Base-by-base conservation (phyloP, 2,797 vertebrate genomes). In the Artibeus jamaicensis region DNA sequence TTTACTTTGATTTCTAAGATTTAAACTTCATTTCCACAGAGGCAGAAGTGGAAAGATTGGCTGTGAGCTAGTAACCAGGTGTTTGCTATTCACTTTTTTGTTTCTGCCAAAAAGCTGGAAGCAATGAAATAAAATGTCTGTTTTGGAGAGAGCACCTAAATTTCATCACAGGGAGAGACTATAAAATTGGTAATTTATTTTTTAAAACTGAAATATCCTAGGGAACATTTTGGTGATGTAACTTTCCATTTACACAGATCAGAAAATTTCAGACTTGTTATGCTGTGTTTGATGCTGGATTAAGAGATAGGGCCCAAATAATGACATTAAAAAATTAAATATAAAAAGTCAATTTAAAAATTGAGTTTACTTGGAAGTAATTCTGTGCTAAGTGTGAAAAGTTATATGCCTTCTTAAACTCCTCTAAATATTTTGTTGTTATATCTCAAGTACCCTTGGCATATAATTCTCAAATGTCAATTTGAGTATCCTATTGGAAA, bases 51-150 rank as follows among this genome's bases (percentile, higher is more conserved):
- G 22, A 16, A 92, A 86, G 57, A 2, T 89, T 96, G 96, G 57
- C 91, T 97, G 59, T 14, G 91, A 96, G 92, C 89, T 96, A 62
- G 48, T 37, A 97, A 95, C 88, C 96, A 97, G 94, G 91, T 97
- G 91, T 96, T 95, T 89, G 74, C 79, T 95, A 96, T 94, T 96
- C 93, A 96, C 70, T 85, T 93, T 95, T 95, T 92, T 87, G 81
- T 92, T 97, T 95, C 90, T 95, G 93, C 83, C 93, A 95, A 95
- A 96, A 92, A 89, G 55, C 62, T 96, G 22, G n/a, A 87, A 96
- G 88, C 74, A 94, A 76, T 67, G 42, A 91, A 94, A 77, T 87
- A 55, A 97, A 96, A 92, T 48, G 44, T 57, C 29, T 85, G 3
- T 93, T 92, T 94, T 79, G 93, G 78, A 21, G 46, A 92, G 42